Evolutionary conservation across 64 coral and sea anemone species (phyloP), one percentile per base, ranked within the genome.

Genomic region (Anthopleura sola): DNA sequence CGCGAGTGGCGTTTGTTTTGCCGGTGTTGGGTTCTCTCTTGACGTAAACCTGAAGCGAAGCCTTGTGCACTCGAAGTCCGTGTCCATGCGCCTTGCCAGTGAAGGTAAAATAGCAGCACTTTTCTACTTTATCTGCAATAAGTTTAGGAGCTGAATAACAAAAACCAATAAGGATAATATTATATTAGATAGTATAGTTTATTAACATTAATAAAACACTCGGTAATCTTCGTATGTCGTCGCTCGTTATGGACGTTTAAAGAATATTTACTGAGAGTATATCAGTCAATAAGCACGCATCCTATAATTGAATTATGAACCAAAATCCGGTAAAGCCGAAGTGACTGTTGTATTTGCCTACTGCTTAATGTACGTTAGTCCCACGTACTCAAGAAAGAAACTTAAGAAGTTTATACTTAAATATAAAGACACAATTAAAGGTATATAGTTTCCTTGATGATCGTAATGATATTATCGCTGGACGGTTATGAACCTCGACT

Each of bases 381-480:
- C 28, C n/a, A 15, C 13, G 66, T 71, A 32, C n/a, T 71, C 28
- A 34, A 71, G 66, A 32, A 9, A 34, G 66, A 71, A 32, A 71
- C 15, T 71, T 71, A 71, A 71, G 66, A 34, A 32, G 66, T 71
- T 20, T 32, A 71, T n/a, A 13, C 28, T 71, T 71, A 33, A 32
- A 71, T 71, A 32, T 17, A 11, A 71, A 71, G 66, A 71, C 66
- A 34, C 16, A 12, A 53, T 71, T 32, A 71, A 34, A 71, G 66
- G 66, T 71, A 71, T 71, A 71, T 71, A 17, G 66, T 71, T 71
- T 71, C 66, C 66, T n/a, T 32, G 66, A 71, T 71, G 66, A 71
- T 28, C 29, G 13, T 71, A 71, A 71, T 13, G 66, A 71, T 71
- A 71, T 71, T 34, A 71, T 71, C 29, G 28, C 12, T 34, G 66